Evolutionary conservation across 2,888 invertebrate genomes (phyloP), one percentile per base, ranked within the genome.

Genomic region (Thelaira solivaga): DNA sequence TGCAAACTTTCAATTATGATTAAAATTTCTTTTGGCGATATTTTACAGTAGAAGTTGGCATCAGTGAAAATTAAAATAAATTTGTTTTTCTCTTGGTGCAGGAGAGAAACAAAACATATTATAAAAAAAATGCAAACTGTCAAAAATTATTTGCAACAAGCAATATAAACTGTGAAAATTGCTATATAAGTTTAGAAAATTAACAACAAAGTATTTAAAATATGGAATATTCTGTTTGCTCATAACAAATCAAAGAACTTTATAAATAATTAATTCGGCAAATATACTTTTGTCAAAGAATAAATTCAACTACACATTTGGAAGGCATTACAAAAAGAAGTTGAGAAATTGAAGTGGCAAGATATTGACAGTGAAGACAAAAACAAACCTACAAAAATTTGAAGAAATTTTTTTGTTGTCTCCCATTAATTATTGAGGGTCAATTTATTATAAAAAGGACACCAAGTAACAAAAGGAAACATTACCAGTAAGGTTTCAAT

Each of bases 61-160:
- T 18, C 1, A 41, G 57, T 59, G 6, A 18, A 10, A 20, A 20
- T 10, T 34, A 4, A 18, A 1, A 13, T 22, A 4, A 24, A 13
- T 41, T 10, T 24, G 26, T 7, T 10, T 29, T 10, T 4, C 39
- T 13, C 26, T 13, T 5, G 5, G 26, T 6, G 6, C 8, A 31
- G 20, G 3, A 18, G 8, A 31, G 41, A 57, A 45, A n/a, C 47
- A 64, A 55, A 72, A 62, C 53, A 53, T 45, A 45, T 22, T 55
- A n/a, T n/a, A 31, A 29, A 18, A 45, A 55, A 26, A 49, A 51
- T 24, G 20, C 4, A 41, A 53, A 18, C 45, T 68, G 68, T 68
- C 68, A 75, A 62, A n/a, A n/a, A 55, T 31, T 59, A 41, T 64
- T 75, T 68, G 75, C 68, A 75, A 68, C 74, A 74, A 74, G 59